phyloP scores from a whole-genome alignment of 2,888 invertebrate species.

The Habroteleia sp. region DNA sequence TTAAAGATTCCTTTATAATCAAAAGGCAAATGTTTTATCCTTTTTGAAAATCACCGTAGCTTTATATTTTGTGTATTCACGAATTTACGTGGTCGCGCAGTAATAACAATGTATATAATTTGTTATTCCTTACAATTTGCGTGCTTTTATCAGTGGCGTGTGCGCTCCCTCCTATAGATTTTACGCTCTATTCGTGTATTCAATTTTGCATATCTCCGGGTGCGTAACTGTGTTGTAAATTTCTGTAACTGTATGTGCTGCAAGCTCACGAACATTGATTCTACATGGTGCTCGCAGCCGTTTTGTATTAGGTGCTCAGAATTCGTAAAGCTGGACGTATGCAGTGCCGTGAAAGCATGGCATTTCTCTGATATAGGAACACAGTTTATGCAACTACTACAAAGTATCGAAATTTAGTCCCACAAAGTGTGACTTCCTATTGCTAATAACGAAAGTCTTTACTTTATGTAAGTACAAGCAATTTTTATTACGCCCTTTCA shows the following conservation, averaged over 20 bases:
- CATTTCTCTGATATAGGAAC: constrained; percentile 44
- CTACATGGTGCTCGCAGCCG: constrained; percentile 41
- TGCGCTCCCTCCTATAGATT: constrained; percentile 23
- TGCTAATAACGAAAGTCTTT: constrained; percentile 58
- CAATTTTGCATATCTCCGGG: constrained; percentile 60
- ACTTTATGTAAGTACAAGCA: constrained; percentile 42
- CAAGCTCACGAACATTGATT: constrained; percentile 61
- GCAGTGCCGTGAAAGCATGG: constrained; percentile 32
- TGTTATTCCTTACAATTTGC: constrained; percentile 53
- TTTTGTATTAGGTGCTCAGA: constrained; percentile 52
- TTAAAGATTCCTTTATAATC: background rate
- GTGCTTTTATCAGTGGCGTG: constrained; percentile 44
- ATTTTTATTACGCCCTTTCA: background rate
- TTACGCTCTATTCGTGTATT: constrained; percentile 58
- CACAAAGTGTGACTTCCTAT: constrained; percentile 55
- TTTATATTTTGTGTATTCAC: constrained; percentile 21
- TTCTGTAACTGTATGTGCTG: constrained; percentile 36
- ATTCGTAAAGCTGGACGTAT: constrained; percentile 62
- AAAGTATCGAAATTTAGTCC: constrained; percentile 64
- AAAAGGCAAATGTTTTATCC: background rate
- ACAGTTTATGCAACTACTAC: constrained; percentile 65
- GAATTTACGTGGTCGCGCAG: constrained; percentile 24
- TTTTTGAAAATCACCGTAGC: constrained; percentile 26
- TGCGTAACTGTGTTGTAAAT: constrained; percentile 54
- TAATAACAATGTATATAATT: constrained; percentile 54